Conservation (phyloP, 2,113 vertebrate species). For the Nesoenas mayeri region DNA sequence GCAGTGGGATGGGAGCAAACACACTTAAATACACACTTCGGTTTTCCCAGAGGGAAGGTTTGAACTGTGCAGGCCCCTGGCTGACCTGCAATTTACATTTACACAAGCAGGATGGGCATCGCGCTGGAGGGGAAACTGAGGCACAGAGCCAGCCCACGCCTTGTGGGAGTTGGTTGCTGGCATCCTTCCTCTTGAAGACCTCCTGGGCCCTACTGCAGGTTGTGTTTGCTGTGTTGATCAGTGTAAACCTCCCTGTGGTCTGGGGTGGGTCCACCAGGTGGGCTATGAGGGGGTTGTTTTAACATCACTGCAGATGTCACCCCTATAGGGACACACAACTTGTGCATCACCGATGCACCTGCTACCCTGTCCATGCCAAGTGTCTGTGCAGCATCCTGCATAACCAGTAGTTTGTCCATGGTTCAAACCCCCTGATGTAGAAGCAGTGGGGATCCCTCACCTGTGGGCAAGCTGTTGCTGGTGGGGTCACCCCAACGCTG, state of each 20-base stretch:
- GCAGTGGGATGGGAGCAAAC: not conserved
- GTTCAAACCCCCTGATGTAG: rapidly evolving
- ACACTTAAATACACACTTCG: not conserved
- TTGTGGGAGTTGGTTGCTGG: not conserved
- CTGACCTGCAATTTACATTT: not conserved
- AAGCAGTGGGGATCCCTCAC: rapidly evolving
- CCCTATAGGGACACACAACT: not conserved
- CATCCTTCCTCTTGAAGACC: not conserved
- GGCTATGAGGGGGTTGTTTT: not conserved
- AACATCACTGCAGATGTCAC: not conserved
- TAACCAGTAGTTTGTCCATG: not conserved
- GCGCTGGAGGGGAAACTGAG: not conserved
- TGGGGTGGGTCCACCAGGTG: not conserved
- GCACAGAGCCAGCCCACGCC: rapidly evolving
- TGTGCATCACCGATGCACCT: rapidly evolving
- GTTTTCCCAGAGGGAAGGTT: not conserved
- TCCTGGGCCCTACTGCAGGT: not conserved
- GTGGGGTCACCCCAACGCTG: rapidly evolving
- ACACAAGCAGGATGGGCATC: no score
- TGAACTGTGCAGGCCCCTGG: not conserved
- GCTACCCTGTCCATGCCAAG: rapidly evolving
- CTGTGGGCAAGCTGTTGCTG: not conserved
- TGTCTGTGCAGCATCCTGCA: not conserved
- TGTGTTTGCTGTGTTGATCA: rapidly evolving
- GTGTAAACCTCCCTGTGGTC: not conserved